Evolutionary conservation across 1,140 invertebrate genomes (phyloP), one percentile per base, ranked within the genome.

Genomic region (Ceratosolen solmsi): DNA sequence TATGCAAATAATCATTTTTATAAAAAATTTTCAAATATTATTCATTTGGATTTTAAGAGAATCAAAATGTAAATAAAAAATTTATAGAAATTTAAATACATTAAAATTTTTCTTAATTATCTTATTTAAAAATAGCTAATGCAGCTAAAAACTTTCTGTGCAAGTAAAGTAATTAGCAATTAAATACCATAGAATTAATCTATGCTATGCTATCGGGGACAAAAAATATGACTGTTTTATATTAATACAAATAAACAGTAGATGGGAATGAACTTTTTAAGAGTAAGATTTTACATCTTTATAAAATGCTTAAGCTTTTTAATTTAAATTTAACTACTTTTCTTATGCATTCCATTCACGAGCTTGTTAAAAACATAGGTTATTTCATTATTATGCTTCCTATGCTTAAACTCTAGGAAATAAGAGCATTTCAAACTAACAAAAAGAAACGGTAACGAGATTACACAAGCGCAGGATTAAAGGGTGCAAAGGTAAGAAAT

Each of bases 391-490:
- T 58, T 58, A 58, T 58, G 56, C 56, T 58, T 58, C 56, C n/a
- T 58, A 15, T 27, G 22, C n/a, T 58, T 58, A 27, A 58, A 58
- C 56, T 25, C 11, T 25, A 27, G n/a, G n/a, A 58, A 7, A 27
- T 58, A 25, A 27, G 22, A 27, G 5, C 56, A 58, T 58, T 58
- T 58, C 11, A 27, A 58, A 22, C 11, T 58, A 58, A 58, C 51
- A 54, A 58, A 76, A 46, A 46, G 74, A 76, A 76, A 63, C 33
- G 33, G n/a, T 63, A 76, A 63, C 11, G 25, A 46, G 74, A 60
- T 76, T 63, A 76, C 25, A 15, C 49, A 30, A 33, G 13, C 3
- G 56, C n/a, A 17, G 38, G 25, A 68, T 77, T 77, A 77, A 65
- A 68, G 41, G 30, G 75, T 27, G 22, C 58, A 51, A 77, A 77